Evolutionary conservation across 1,140 invertebrate genomes (phyloP), one percentile per base, ranked within the genome.

Genomic region (Elymnias hypermnestra): DNA sequence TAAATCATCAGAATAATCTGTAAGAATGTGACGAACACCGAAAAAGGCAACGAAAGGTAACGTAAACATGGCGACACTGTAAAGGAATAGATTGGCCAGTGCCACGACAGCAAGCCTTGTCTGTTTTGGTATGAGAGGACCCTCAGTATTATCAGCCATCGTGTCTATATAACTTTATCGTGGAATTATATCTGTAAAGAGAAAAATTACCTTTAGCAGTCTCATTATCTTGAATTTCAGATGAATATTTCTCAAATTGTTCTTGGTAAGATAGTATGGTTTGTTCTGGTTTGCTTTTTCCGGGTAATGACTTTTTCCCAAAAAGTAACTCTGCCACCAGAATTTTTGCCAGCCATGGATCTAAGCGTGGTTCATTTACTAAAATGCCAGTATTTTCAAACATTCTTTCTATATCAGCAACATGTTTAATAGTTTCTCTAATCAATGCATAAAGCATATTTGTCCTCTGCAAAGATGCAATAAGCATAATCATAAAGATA

Each of bases 241-340:
- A 56, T 53, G 46, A 54, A 42, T 64, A 72, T 45, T 69, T 76
- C 40, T 82, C 73, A 57, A 85, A 82, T 47, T 78, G 59, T 35
- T 90, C 88, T 77, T 91, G 83, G 75, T 94, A 94, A 36, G 81
- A 74, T 28, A 91, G 65, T 53, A 95, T 86, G 23, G 90, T 93
- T 82, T 89, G 63, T 33, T 92, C 83, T 3, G 94, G 93, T 78
- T 91, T 94, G 53, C 89, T 90, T 31, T 91, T 87, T 8, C 89
- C 88, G 39, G 88, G 87, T 7, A 96, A 81, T n/a, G 65, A 45
- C 72, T 89, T 89, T 83, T 94, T 93, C 26, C 94, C 93, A 88
- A 93, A 94, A n/a, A 96, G 72, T 14, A 95, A 81, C 77, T 97
- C 95, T 25, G 93, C 91, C 48, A 95, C 91, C 3, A 96, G 83